A percentile compares a stretch with the other conserved stretches of the same genome.
Evolutionary conservation across 2,888 invertebrate genomes (phyloP).

Genomic region (Aphidius colemani): DNA sequence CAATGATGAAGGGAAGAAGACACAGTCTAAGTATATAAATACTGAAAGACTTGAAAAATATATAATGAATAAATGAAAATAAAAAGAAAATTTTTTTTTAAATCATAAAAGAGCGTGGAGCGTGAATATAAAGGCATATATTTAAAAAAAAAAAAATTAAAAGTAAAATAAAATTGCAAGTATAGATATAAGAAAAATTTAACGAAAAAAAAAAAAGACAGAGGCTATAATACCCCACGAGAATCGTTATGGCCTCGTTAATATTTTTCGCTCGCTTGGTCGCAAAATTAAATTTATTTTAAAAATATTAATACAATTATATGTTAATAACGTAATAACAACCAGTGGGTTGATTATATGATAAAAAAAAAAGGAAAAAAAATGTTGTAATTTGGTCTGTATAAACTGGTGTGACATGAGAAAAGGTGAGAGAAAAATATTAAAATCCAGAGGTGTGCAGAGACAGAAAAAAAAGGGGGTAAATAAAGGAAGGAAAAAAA

Average conservation of each 20-base stretch:
- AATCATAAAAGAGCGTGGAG: too few species aligned
- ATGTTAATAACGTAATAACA: slow-evolving; percentile 53
- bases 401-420: slow-evolving; percentile 4
- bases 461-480: slow-evolving; percentile 13
- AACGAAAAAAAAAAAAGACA: slow-evolving; percentile 20
- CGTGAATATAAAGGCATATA: slow-evolving; percentile 18
- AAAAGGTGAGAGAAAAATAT: not conserved
- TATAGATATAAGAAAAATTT: slow-evolving; percentile 1
- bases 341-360: slow-evolving; percentile 33
- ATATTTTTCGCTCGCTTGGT: slow-evolving; percentile 37
- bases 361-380: slow-evolving; percentile 15
- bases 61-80: slow-evolving; percentile 9
- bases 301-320: slow-evolving; percentile 54
- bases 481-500: slow-evolving; percentile 12
- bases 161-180: slow-evolving; percentile 3
- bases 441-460: slow-evolving; percentile 3
- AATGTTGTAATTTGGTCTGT: slow-evolving; percentile 19
- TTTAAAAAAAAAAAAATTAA: slow-evolving; percentile 31
- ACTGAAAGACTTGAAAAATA: slow-evolving; percentile 5
- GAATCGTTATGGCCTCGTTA: slow-evolving; percentile 39
- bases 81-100: not conserved
- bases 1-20: slow-evolving; percentile 18
- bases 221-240: slow-evolving; percentile 22
- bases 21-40: slow-evolving; percentile 18
- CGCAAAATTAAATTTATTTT: slow-evolving; percentile 34